Percentiles rank a stretch among this genome's conserved stretches.
Conservation (phyloP, 1,140 invertebrate genomes). For the Cheumatopsyche charites region DNA sequence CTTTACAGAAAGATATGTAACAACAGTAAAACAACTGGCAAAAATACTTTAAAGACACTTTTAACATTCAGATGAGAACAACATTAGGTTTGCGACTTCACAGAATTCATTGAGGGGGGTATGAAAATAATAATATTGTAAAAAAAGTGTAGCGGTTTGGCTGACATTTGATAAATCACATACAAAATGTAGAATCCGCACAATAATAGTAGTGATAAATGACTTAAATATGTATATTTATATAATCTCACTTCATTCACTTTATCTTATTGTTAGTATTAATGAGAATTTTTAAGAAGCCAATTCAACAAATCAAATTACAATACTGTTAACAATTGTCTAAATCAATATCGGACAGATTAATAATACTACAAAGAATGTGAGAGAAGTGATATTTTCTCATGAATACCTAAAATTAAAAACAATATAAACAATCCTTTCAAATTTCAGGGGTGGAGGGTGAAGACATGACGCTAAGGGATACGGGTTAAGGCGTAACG, state of each 20-base stretch:
- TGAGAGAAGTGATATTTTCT: constrained; percentile 25
- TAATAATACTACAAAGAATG: constrained; percentile 19
- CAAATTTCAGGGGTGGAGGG: constrained; percentile 5
- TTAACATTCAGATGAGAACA: constrained; percentile 18
- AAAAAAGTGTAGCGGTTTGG: background rate
- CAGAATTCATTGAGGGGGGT: background rate
- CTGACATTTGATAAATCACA: no score
- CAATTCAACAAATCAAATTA: no score
- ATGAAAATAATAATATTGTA: background rate
- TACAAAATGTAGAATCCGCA: background rate
- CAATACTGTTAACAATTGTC: no score
- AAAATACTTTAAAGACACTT: background rate
- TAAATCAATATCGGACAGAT: no score
- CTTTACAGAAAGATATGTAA: constrained; percentile 9
- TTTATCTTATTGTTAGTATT: constrained; percentile 1
- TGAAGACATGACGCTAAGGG: constrained; percentile 12
- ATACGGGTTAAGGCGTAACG: constrained; percentile 20
- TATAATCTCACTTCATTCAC: constrained; percentile 22
- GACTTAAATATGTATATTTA: background rate
- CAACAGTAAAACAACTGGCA: constrained; percentile 1
- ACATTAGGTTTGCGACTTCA: constrained; percentile 7
- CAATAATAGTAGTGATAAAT: background rate
- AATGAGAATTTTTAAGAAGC: no score
- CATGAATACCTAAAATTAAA: constrained; percentile 16
- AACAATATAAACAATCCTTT: constrained; percentile 26